These are phyloP conservation scores for Saxidomus purpurata DNA, from an alignment of 1,140 invertebrate species.

Conservation along the genomic window DNA sequence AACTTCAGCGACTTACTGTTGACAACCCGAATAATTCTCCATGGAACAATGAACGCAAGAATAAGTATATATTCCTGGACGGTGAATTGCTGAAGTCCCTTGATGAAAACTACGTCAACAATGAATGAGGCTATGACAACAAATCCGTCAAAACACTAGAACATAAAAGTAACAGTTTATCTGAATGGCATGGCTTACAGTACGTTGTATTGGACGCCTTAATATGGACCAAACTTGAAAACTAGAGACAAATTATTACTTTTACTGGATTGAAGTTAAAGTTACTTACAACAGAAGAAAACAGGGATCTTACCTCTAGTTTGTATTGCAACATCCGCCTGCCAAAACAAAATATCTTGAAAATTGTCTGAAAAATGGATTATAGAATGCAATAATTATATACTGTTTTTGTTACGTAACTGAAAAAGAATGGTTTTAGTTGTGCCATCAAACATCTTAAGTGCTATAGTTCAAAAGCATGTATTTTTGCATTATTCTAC, in stretches of 20 bases:
- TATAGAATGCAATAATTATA: neutral
- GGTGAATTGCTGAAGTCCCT: slow-evolving; percentile 63
- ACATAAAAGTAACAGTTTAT: too few relatives aligned
- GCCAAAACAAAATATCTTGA: slow-evolving; percentile 50
- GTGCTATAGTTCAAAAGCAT: too few relatives aligned
- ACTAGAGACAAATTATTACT: too few relatives aligned
- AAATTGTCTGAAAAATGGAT: slow-evolving; percentile 51
- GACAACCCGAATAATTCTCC: slow-evolving; percentile 76
- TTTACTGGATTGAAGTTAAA: too few relatives aligned
- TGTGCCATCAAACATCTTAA: too few relatives aligned
- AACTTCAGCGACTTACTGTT: slow-evolving; percentile 82
- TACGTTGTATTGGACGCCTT: too few relatives aligned
- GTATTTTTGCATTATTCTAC: too few relatives aligned
- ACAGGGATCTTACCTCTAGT: slow-evolving; percentile 56
- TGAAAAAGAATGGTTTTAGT: too few relatives aligned
- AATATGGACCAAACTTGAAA: too few relatives aligned
- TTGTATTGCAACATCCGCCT: slow-evolving; percentile 51
- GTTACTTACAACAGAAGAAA: too few relatives aligned
- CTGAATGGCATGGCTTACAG: too few relatives aligned
- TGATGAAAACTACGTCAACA: slow-evolving; percentile 66
- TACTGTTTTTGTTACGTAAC: too few relatives aligned
- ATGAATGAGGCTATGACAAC: slow-evolving; percentile 67
- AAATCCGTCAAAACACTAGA: slow-evolving; percentile 68
- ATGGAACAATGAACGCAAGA: slow-evolving; percentile 76
- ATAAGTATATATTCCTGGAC: slow-evolving; percentile 73